Conservation (phyloP, 2,888 invertebrate genomes). For the Volucella zonaria region DNA sequence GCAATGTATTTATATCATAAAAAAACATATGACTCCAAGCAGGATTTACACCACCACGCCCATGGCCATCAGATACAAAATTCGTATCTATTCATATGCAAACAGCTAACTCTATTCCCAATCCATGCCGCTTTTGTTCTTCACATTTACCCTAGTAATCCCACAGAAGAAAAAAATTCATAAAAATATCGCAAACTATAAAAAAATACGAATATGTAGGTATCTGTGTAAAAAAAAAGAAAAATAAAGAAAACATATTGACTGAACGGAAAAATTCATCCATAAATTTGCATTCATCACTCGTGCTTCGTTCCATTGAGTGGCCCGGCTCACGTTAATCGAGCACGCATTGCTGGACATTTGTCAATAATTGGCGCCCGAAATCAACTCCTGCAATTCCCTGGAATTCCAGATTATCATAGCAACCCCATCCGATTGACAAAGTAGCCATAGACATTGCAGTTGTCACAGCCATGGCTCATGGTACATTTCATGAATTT, state of each 20-base stretch:
- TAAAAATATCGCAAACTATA: slow-evolving; percentile 42
- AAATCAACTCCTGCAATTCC: slow-evolving; percentile 51
- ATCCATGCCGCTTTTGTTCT: slow-evolving; percentile 14
- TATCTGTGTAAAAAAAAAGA: not conserved
- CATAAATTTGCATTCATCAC: slow-evolving; percentile 57
- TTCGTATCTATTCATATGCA: slow-evolving; percentile 63
- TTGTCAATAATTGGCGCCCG: slow-evolving; percentile 64
- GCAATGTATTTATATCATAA: slow-evolving; percentile 37
- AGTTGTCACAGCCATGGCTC: not conserved
- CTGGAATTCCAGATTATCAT: slow-evolving; percentile 56
- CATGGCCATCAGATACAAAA: slow-evolving; percentile 54
- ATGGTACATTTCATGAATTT: slow-evolving; percentile 54
- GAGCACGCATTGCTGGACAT: slow-evolving; percentile 28
- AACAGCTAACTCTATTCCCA: slow-evolving; percentile 40
- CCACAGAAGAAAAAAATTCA: slow-evolving; percentile 17
- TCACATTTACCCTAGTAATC: not conserved
- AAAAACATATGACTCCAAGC: slow-evolving; percentile 38
- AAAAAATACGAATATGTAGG: slow-evolving; percentile 7
- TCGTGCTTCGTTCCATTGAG: slow-evolving; percentile 51
- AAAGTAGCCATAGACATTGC: slow-evolving; percentile 46
- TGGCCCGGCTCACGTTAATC: slow-evolving; percentile 59
- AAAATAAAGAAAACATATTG: not conserved
- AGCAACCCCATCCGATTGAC: slow-evolving; percentile 45
- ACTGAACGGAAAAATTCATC: slow-evolving; percentile 10
- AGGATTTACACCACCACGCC: slow-evolving; percentile 67